Conservation (phyloP, 64 coral and sea anemone genomes). For the Platygyra sinensis region DNA sequence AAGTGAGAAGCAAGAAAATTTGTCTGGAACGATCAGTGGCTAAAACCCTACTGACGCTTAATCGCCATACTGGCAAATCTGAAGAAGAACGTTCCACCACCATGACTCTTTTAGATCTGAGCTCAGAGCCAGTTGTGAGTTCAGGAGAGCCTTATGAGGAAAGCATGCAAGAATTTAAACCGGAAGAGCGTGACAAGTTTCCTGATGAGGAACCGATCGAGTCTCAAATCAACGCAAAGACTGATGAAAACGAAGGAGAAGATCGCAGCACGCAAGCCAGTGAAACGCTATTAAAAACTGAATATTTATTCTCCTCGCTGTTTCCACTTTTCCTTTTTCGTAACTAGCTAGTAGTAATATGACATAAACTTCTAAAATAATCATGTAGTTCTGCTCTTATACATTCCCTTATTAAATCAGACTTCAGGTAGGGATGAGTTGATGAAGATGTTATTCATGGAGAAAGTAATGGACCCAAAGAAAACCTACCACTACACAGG, state of each 20-base stretch:
- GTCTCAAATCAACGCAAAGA: constrained; percentile 29
- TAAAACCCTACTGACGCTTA: constrained; percentile 64
- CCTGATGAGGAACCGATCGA: constrained; percentile 7
- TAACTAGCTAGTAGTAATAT: constrained; percentile 11
- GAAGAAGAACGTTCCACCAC: neutral
- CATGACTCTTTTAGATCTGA: constrained; percentile 4
- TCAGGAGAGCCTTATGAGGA: too few species aligned
- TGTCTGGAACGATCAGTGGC: constrained; percentile 58
- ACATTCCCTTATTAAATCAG: constrained; percentile 42
- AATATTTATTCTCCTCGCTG: too few species aligned
- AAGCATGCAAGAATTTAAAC: neutral
- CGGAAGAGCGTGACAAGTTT: neutral
- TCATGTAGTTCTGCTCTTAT: neutral
- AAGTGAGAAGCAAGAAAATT: constrained; percentile 57
- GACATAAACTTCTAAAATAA: constrained; percentile 8
- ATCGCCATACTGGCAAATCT: constrained; percentile 21
- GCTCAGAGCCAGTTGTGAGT: constrained; percentile 27
- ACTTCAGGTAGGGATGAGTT: constrained; percentile 60
- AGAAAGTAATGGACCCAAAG: constrained; percentile 66
- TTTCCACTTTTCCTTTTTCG: too few species aligned
- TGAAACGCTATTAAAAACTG: constrained; percentile 9
- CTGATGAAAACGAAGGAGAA: constrained; percentile 23
- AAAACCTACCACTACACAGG: constrained; percentile 65
- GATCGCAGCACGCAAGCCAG: constrained; percentile 51
- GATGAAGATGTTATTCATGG: constrained; percentile 70